Base-by-base conservation (phyloP, 1,140 invertebrate species). In the Xylocopa sonorina region DNA sequence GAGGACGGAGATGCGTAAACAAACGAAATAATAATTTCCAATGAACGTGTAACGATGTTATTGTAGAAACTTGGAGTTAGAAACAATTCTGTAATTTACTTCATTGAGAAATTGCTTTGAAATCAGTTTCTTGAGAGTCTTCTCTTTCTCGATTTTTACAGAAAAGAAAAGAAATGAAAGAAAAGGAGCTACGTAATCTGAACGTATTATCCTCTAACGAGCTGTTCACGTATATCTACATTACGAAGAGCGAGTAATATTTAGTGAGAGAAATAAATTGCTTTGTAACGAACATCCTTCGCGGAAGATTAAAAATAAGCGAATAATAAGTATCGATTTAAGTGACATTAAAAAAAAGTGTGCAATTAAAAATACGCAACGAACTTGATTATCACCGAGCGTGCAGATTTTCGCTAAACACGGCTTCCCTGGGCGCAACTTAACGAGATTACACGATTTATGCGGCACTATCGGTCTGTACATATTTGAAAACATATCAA, bases 251-350 rank as follows among this genome's bases (percentile, higher is more conserved):
- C 27, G 27, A 57, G 29, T 7, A 21, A 7, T 58, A 5, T 58
- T 60, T 24, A 24, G n/a, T 60, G 4, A 2, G 24, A 2, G 14
- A n/a, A n/a, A n/a, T n/a, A n/a, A n/a, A n/a, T n/a, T 29, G 21
- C 57, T 50, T 69, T 34, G 27, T 57, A 12, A 14, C 50, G n/a
- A 27, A 32, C 43, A 24, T 50, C 16, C 66, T 51, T 69, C 6
- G 18, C 3, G 21, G 32, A 57, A 60, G 75, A 71, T 78, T 78
- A 78, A 78, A 76, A 78, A 78, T 78, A 78, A 41, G 34, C 55
- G 66, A 77, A 38, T 69, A 53, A 69, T n/a, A 29, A 60, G 48
- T 78, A 78, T 78, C 55, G 75, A 78, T 75, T 75, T n/a, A 43
- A 64, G 10, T 62, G 75, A 32, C 55, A 60, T 71, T 71, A 78